phyloP scores from a whole-genome alignment of 2,797 vertebrate genomes.

The Avahi laniger region DNA sequence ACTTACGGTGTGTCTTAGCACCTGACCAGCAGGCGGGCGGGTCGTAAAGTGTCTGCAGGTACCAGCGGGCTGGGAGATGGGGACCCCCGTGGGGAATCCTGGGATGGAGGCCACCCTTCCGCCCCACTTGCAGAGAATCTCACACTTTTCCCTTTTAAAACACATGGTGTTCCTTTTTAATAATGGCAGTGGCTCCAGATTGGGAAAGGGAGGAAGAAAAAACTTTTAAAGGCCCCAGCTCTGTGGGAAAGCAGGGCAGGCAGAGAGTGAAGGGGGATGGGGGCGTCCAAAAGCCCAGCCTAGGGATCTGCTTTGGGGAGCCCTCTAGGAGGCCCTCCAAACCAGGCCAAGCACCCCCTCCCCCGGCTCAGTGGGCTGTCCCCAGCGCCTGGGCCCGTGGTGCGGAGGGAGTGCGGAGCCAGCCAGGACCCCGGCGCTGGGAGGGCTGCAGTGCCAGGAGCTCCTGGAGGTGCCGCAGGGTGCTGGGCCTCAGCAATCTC shows the following conservation, averaged over 20 bases:
- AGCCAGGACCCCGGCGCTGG: not conserved
- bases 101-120: constrained; percentile 64
- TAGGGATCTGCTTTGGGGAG: constrained; percentile 29
- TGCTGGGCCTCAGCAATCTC: not conserved
- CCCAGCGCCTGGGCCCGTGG: not conserved
- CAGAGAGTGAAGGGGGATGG: not conserved
- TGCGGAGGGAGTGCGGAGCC: not conserved
- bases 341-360: not conserved
- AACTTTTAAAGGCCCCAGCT: constrained; percentile 70
- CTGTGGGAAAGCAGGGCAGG: not conserved
- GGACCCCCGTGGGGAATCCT: constrained; percentile 36
- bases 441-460: not conserved
- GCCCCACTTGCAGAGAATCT: constrained; percentile 79
- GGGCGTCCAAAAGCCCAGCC: not conserved
- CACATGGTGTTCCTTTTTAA: constrained; percentile 83
- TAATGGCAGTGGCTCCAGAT: constrained; percentile 62
- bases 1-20: constrained; percentile 86
- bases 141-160: constrained; percentile 88
- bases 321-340: constrained; percentile 29
- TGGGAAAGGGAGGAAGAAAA: constrained; percentile 50
- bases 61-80: constrained; percentile 68
- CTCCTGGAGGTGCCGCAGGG: not conserved
- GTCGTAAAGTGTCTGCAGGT: constrained; percentile 82
- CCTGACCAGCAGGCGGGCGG: constrained; percentile 82
- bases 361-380: not conserved